These are phyloP conservation scores for Dromaius novaehollandiae DNA, from an alignment of 2,113 vertebrate species.

Conservation along the genomic window DNA sequence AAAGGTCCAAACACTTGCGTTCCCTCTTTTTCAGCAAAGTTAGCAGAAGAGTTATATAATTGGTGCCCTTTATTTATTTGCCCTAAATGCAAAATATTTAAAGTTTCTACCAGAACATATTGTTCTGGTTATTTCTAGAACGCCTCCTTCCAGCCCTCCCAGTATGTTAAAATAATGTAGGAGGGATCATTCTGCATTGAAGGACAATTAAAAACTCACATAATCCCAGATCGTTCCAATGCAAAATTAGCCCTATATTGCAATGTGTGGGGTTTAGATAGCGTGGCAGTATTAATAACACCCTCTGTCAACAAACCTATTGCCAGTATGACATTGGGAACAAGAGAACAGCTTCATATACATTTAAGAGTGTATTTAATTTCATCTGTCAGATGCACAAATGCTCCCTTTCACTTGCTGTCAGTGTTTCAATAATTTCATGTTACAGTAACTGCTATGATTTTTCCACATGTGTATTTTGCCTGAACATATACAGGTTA, in stretches of 20 bases:
- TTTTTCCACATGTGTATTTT: not conserved
- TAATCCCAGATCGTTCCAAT: not conserved
- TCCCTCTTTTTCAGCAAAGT: not conserved
- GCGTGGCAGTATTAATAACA: not conserved
- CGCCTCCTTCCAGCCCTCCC: not conserved
- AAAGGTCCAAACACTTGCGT: not conserved
- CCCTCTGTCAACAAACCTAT: not conserved
- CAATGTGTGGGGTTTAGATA: not conserved
- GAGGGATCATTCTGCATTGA: not conserved
- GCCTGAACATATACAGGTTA: not conserved
- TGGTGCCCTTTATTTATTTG: not conserved
- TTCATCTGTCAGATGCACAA: not conserved
- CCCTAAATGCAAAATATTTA: not conserved
- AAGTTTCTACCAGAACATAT: not conserved
- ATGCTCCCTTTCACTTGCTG: not conserved
- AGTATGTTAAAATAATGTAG: not conserved
- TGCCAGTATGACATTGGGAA: not conserved
- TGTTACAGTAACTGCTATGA: not conserved
- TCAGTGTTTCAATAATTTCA: not conserved
- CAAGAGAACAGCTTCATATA: not conserved
- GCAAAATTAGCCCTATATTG: not conserved
- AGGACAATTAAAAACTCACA: not conserved
- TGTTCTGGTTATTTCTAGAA: not conserved
- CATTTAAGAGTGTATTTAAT: not conserved
- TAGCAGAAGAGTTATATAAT: not conserved